Percentiles rank a stretch among this genome's conserved stretches.
phyloP scores from a whole-genome alignment of 2,113 vertebrate genomes.

The Vanacampus margaritifer region DNA sequence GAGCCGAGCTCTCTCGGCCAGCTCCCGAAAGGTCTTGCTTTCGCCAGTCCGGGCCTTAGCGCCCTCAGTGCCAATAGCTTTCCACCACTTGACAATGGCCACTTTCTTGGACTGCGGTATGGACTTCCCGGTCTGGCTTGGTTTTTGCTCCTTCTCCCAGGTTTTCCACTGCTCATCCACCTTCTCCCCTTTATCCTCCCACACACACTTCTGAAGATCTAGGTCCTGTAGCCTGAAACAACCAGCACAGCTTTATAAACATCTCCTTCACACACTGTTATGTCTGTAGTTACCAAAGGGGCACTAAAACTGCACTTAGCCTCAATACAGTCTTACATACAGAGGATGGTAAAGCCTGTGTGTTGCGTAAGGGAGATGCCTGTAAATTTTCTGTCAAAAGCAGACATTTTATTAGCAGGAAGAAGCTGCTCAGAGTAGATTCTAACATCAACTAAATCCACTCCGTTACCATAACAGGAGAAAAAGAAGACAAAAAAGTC shows the following conservation, averaged over 20 bases:
- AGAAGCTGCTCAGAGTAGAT: slow-evolving; percentile 45
- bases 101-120: slow-evolving; percentile 55
- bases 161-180: slow-evolving; percentile 54
- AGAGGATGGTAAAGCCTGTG: slow-evolving; percentile 32
- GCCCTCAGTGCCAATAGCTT: slow-evolving; percentile 45
- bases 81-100: slow-evolving; percentile 66
- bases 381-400: slow-evolving; percentile 49
- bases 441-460: slow-evolving; percentile 44
- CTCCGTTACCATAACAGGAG: slow-evolving; percentile 61
- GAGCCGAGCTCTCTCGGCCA: slow-evolving; percentile 44
- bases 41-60: slow-evolving; percentile 28
- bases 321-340: slow-evolving; percentile 29
- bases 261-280: slow-evolving; percentile 46
- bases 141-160: slow-evolving; percentile 53
- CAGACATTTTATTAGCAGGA: slow-evolving; percentile 56
- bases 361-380: slow-evolving; percentile 40
- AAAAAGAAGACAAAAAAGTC: slow-evolving; percentile 49
- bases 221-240: slow-evolving; percentile 71
- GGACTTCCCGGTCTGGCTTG: slow-evolving; percentile 37
- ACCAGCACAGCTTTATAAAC: slow-evolving; percentile 60
- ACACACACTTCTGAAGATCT: slow-evolving; percentile 58
- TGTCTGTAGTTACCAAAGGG: slow-evolving; percentile 47
- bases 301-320: slow-evolving; percentile 68
- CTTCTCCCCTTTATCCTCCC: slow-evolving; percentile 65
- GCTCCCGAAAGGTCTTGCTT: slow-evolving; percentile 13